Evolutionary conservation across 2,113 vertebrate species (phyloP).

Genomic region (Hyaena hyaena): DNA sequence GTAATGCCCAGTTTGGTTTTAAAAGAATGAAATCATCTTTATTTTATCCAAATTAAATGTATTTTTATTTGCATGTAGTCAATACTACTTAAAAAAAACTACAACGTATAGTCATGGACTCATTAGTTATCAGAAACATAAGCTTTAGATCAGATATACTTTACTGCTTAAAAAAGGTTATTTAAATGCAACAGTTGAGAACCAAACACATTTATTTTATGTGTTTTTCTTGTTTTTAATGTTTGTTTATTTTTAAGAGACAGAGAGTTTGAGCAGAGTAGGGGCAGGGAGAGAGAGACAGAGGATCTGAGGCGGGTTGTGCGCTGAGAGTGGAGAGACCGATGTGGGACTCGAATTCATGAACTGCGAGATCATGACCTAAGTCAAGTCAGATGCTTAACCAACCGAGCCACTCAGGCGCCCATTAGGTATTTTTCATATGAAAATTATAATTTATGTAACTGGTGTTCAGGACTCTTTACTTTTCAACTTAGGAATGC

Average conservation of each 20-base stretch:
- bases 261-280: no score
- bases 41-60: conserved; percentile 30
- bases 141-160: background rate
- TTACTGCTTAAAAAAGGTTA: background rate
- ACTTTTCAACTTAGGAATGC: background rate
- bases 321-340: no score
- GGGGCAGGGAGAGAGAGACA: no score
- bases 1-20: conserved; percentile 11
- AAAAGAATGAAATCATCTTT: conserved; percentile 9
- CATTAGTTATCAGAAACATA: background rate
- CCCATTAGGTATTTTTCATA: background rate
- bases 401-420: no score
- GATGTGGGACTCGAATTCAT: no score
- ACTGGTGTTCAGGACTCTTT: background rate
- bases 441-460: background rate
- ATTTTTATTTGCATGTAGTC: conserved; percentile 3
- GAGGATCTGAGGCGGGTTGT: no score
- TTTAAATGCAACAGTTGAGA: conserved; percentile 47
- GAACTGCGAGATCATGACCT: no score
- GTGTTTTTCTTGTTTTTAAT: background rate
- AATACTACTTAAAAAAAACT: background rate
- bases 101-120: background rate
- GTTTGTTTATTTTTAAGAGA: no score
- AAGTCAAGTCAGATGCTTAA: no score
- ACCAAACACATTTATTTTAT: background rate